These are phyloP conservation scores for Poeciliopsis turrubarensis DNA, from an alignment of 2,113 vertebrate species.

Conservation along the genomic window DNA sequence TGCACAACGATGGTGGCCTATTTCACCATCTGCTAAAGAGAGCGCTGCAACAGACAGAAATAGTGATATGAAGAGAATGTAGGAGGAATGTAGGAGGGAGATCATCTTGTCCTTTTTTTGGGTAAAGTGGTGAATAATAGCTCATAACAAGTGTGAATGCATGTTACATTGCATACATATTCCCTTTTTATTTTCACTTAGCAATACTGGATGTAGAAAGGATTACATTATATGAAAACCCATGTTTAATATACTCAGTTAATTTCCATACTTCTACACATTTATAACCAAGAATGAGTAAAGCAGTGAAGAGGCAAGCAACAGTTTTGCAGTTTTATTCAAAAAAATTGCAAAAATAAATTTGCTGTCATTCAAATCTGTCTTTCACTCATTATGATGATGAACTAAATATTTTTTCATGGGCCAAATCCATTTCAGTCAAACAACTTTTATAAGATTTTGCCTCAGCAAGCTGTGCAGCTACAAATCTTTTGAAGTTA, in stretches of 20 bases:
- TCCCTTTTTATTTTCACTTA: neutral
- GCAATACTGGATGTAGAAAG: neutral
- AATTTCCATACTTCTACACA: neutral
- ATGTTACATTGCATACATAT: neutral
- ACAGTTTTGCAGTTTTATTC: neutral
- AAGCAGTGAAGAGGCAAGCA: neutral
- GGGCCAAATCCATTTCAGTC: no score
- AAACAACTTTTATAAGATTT: no score
- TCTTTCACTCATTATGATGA: neutral
- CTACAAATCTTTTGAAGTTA: no score
- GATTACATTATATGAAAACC: neutral
- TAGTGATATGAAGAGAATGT: neutral
- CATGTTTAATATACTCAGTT: neutral
- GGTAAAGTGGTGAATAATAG: neutral
- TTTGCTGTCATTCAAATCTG: neutral
- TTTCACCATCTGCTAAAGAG: neutral
- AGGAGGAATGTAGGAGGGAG: constrained; percentile 2
- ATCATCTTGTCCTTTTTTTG: constrained; percentile 4
- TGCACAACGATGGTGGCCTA: neutral
- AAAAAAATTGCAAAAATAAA: no score
- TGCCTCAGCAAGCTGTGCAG: no score
- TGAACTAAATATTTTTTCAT: neutral
- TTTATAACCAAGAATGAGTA: neutral
- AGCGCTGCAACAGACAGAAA: neutral
- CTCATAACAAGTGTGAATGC: neutral